Percentiles rank a stretch among this genome's conserved stretches.
These are phyloP conservation scores for Chrysotoxum bicinctum DNA, from an alignment of 2,888 invertebrate species.

Conservation along the genomic window DNA sequence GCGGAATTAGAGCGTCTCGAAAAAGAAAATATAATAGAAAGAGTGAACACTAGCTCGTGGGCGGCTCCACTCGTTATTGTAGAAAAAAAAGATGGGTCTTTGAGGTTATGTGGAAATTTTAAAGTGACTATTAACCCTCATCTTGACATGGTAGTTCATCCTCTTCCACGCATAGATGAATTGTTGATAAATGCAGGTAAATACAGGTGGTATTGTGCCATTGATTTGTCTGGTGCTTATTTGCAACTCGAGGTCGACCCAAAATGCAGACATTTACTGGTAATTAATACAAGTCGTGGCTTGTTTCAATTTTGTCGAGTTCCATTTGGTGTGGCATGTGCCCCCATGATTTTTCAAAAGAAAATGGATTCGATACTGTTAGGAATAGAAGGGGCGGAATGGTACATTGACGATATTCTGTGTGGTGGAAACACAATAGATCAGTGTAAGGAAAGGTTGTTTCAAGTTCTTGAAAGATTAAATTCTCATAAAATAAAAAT, in stretches of 20 bases:
- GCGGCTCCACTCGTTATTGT: constrained; percentile 28
- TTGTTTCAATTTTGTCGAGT: too few relatives aligned
- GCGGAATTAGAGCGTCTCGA: too few relatives aligned
- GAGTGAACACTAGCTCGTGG: constrained; percentile 3
- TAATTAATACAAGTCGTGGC: too few relatives aligned
- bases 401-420: too few relatives aligned
- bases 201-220: constrained; percentile 36
- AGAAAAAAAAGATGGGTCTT: constrained; percentile 33
- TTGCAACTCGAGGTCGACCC: too few relatives aligned
- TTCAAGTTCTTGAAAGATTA: background rate
- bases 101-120: constrained; percentile 52
- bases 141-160: constrained; percentile 38
- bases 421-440: constrained; percentile 13
- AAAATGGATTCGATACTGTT: too few relatives aligned
- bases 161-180: constrained; percentile 32
- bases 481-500: constrained; percentile 19
- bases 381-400: too few relatives aligned
- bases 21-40: too few relatives aligned
- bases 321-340: too few relatives aligned
- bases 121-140: constrained; percentile 47
- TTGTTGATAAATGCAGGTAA: constrained; percentile 20
- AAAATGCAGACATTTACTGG: too few relatives aligned
- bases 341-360: too few relatives aligned
- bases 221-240: too few relatives aligned
- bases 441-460: background rate